phyloP scores from a whole-genome alignment of 92 coral and sea anemone genomes.

The Hydrozoanthus gracilis region DNA sequence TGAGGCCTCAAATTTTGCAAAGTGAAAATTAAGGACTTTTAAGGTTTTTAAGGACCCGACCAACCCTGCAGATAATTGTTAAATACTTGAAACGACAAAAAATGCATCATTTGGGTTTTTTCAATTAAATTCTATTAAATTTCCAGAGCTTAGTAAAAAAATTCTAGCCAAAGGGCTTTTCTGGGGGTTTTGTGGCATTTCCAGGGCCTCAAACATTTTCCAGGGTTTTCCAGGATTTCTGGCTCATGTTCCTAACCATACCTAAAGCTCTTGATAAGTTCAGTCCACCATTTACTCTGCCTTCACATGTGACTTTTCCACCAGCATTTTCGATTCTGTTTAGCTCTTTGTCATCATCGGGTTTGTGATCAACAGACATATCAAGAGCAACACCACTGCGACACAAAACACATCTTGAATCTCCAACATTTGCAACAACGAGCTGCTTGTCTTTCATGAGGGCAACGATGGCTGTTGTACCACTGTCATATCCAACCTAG shows the following conservation, averaged over 20 bases:
- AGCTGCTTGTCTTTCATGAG: constrained; percentile 70
- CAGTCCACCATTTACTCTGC: constrained; percentile 96
- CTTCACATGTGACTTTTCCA: constrained; percentile 94
- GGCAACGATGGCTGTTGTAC: constrained; percentile 97
- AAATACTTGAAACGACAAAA: no score
- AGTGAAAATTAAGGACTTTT: no score
- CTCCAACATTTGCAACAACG: constrained; percentile 94
- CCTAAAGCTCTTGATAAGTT: constrained; percentile 98
- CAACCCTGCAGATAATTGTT: no score
- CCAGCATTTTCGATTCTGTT: constrained; percentile 95
- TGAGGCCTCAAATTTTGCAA: no score
- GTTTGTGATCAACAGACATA: constrained; percentile 97
- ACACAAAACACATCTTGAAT: constrained; percentile 97
- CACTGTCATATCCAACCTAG: constrained; percentile 96
- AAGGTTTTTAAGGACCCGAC: no score
- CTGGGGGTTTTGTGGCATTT: no score
- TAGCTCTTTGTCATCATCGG: constrained; percentile 92
- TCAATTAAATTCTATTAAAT: no score
- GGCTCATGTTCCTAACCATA: constrained; percentile 26
- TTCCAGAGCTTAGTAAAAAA: no score
- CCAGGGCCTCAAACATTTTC: no score
- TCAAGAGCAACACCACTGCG: constrained; percentile 94
- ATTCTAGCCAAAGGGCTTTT: no score
- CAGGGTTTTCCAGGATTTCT: no score
- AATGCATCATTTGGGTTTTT: no score